Conservation (phyloP, 2,797 vertebrate species). For the Okamejei kenojei region DNA sequence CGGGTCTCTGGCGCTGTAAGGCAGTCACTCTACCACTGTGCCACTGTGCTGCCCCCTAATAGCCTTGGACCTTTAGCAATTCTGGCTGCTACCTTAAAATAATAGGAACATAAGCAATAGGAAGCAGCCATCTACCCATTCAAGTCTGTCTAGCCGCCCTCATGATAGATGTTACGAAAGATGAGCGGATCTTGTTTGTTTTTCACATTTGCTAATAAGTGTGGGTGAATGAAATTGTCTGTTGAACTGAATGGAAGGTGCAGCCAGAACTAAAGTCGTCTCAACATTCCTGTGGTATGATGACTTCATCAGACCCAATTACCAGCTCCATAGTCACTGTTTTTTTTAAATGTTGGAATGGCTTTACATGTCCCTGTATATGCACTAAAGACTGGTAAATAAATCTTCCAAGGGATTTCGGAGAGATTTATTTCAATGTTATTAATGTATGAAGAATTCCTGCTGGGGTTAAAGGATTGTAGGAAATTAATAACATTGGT, state of each 20-base stretch:
- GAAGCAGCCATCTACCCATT: too few species aligned
- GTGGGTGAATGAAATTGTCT: background rate
- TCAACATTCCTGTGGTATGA: constrained; percentile 11
- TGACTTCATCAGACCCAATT: constrained; percentile 27
- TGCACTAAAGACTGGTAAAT: background rate
- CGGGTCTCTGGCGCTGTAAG: too few species aligned
- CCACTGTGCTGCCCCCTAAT: too few species aligned
- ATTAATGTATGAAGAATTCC: background rate
- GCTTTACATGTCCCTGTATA: background rate
- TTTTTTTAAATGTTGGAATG: background rate
- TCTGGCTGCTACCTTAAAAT: too few species aligned
- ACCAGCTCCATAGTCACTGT: background rate
- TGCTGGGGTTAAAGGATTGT: too few species aligned
- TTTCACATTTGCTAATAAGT: background rate
- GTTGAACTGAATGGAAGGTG: background rate
- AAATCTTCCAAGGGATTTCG: background rate
- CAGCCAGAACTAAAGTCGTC: background rate
- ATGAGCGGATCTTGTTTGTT: background rate
- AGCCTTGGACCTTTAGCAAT: too few species aligned
- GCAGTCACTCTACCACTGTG: too few species aligned
- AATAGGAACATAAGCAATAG: too few species aligned
- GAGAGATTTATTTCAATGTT: background rate
- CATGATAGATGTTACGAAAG: too few species aligned
- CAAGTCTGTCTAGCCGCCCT: too few species aligned
- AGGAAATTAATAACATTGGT: background rate